Evolutionary conservation across 1,140 invertebrate genomes (phyloP).

Genomic region (Galleria mellonella): DNA sequence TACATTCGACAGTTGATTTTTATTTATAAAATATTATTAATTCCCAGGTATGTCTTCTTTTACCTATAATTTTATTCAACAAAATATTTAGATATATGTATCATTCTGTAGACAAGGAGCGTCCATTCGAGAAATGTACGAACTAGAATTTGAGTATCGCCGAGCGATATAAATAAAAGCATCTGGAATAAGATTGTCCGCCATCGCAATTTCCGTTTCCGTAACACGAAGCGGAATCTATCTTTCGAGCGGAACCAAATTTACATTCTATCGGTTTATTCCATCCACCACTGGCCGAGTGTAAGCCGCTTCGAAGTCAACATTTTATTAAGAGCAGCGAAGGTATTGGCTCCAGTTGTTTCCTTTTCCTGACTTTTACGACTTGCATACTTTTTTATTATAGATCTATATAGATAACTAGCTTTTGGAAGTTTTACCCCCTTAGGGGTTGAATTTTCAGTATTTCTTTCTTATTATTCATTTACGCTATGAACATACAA

Average conservation of each 20-base stretch:
- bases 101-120: not conserved
- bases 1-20: no score
- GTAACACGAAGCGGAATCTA: constrained; percentile 25
- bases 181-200: constrained; percentile 24
- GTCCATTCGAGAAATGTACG: not conserved
- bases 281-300: not conserved
- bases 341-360: not conserved
- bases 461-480: no score
- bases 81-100: no score
- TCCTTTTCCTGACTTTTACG: no score
- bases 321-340: constrained; percentile 7
- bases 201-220: constrained; percentile 27
- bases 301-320: constrained; percentile 18
- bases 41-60: no score
- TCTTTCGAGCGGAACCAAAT: constrained; percentile 20
- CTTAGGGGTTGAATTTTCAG: no score
- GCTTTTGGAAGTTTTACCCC: no score
- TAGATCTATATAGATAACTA: no score
- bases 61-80: no score
- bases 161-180: constrained; percentile 26
- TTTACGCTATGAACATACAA: no score
- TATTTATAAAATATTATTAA: no score
- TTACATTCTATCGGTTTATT: constrained; percentile 34
- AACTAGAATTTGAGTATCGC: constrained; percentile 7
- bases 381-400: no score